Evolutionary conservation across 2,888 invertebrate species (phyloP).

Genomic region (Synergus itoensis): DNA sequence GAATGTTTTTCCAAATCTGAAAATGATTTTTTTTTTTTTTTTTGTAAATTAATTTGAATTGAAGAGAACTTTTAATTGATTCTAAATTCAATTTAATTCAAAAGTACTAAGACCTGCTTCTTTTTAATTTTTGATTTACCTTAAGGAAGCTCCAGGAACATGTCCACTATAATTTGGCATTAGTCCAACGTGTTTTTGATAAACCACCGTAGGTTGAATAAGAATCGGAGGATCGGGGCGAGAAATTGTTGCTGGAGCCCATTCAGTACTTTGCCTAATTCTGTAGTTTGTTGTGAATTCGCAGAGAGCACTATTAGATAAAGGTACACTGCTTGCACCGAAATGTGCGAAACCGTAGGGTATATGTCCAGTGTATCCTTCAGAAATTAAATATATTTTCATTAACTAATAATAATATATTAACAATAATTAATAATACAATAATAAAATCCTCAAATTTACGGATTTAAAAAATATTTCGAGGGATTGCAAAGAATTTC

Average conservation of each 20-base stretch:
- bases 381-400: background rate
- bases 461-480: too few species aligned
- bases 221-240: constrained; percentile 79
- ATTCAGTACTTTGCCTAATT: constrained; percentile 85
- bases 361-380: constrained; percentile 84
- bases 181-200: constrained; percentile 87
- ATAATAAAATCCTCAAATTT: too few species aligned
- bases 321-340: constrained; percentile 83
- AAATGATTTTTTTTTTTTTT: background rate
- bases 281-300: constrained; percentile 88
- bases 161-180: constrained; percentile 89
- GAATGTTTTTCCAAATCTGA: background rate
- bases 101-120: too few species aligned
- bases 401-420: background rate
- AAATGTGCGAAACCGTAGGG: constrained; percentile 84
- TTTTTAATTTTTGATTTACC: constrained; percentile 76
- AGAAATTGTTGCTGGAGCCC: constrained; percentile 85
- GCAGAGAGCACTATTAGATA: constrained; percentile 85
- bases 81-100: background rate
- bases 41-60: background rate
- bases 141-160: constrained; percentile 86
- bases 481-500: too few species aligned
- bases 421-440: too few species aligned
- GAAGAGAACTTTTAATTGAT: background rate
- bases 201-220: constrained; percentile 82